Percentiles rank a stretch among this genome's conserved stretches.
Evolutionary conservation across 1,140 invertebrate species (phyloP).

Genomic region (Lucilia cuprina): DNA sequence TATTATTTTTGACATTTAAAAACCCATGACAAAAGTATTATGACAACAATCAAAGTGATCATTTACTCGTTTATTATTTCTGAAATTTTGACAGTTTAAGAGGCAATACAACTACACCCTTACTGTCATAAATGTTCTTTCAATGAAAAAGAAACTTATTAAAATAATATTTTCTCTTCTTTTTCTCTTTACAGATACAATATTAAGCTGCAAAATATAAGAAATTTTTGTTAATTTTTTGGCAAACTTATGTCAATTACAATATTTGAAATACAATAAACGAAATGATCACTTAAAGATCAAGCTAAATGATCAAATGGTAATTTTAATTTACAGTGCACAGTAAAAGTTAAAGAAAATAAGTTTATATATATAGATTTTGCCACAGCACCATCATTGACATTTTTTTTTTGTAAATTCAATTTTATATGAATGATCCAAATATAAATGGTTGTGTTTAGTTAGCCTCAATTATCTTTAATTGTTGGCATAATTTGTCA

Average conservation of each 20-base stretch:
- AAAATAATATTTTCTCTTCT: neutral
- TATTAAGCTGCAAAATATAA: neutral
- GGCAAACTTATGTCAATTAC: conserved; percentile 26
- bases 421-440: neutral
- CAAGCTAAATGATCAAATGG: conserved; percentile 18
- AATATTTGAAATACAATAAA: conserved; percentile 24
- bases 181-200: neutral
- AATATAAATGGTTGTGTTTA: conserved; percentile 29
- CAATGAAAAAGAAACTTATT: neutral
- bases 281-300: conserved; percentile 25
- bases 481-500: conserved; percentile 33
- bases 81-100: neutral
- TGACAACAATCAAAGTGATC: neutral
- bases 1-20: no score
- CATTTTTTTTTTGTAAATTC: neutral
- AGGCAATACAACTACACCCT: neutral
- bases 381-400: neutral
- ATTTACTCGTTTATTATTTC: neutral
- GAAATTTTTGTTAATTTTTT: neutral
- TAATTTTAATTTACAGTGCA: neutral
- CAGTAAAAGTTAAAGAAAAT: neutral
- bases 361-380: neutral
- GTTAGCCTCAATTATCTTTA: conserved; percentile 34
- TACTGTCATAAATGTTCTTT: neutral
- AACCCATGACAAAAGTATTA: neutral